Evolutionary conservation across 2,113 vertebrate genomes (phyloP).

Genomic region (Pristiophorus japonicus): DNA sequence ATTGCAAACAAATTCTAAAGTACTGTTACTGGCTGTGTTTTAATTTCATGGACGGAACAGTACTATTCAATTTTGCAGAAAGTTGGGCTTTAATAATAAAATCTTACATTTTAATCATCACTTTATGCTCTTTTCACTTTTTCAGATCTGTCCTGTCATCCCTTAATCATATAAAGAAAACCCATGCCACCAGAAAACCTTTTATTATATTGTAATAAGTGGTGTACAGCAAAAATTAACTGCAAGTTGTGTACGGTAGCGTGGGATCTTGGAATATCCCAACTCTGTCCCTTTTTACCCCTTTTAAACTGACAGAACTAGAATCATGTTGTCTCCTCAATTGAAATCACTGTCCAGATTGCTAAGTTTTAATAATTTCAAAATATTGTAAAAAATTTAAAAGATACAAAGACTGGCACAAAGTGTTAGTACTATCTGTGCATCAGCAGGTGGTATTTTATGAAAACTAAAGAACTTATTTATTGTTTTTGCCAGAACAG

Average conservation of each 20-base stretch:
- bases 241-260: background rate
- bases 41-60: background rate
- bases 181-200: background rate
- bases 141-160: background rate
- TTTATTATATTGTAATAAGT: background rate
- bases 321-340: background rate
- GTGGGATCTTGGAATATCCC: background rate
- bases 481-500: background rate
- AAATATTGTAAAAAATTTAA: background rate
- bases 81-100: background rate
- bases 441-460: background rate
- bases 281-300: too few relatives aligned
- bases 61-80: background rate
- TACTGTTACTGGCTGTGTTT: background rate
- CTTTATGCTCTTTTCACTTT: conserved; percentile 1
- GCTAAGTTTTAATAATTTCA: background rate
- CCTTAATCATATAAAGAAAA: background rate
- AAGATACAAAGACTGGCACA: too few relatives aligned
- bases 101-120: background rate
- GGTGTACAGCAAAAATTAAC: background rate
- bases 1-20: background rate
- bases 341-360: too few relatives aligned
- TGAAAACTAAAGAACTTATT: too few relatives aligned
- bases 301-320: background rate
- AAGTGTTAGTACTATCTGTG: background rate